Percentiles rank a stretch among this genome's conserved stretches.
Conservation (phyloP, 1,140 invertebrate species). For the Babylonia areolata region DNA sequence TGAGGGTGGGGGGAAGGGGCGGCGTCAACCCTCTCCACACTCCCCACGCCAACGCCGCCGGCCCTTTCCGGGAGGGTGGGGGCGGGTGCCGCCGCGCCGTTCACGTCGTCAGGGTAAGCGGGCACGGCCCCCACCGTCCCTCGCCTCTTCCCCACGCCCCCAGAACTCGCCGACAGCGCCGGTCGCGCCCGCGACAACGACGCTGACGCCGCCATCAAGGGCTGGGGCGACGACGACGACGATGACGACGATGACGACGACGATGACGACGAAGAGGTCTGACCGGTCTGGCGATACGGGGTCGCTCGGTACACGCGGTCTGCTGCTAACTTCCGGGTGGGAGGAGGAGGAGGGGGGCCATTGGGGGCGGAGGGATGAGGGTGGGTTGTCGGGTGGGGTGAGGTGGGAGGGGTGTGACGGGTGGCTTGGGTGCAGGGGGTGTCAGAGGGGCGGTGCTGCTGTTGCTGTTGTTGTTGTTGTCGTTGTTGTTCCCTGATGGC, state of each 20-base stretch:
- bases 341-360: background rate
- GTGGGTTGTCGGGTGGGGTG: background rate
- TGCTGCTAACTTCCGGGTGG: background rate
- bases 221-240: background rate
- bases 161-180: background rate
- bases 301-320: constrained; percentile 3
- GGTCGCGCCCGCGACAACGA: background rate
- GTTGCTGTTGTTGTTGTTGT: background rate
- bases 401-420: background rate
- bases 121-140: background rate
- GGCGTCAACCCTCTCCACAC: background rate
- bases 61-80: background rate
- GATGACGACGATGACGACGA: background rate
- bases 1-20: background rate
- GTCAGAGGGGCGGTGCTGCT: background rate
- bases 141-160: background rate
- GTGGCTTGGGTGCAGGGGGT: too few species aligned
- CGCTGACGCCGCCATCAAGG: background rate
- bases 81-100: background rate
- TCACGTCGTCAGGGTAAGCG: background rate
- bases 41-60: too few species aligned
- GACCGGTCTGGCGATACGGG: background rate
- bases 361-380: background rate
- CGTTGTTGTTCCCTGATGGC: constrained; percentile 77
- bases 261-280: background rate